Percentiles rank a stretch among this genome's conserved stretches.
Conservation (phyloP, 1,140 invertebrate genomes). For the Lepidurus couesii region DNA sequence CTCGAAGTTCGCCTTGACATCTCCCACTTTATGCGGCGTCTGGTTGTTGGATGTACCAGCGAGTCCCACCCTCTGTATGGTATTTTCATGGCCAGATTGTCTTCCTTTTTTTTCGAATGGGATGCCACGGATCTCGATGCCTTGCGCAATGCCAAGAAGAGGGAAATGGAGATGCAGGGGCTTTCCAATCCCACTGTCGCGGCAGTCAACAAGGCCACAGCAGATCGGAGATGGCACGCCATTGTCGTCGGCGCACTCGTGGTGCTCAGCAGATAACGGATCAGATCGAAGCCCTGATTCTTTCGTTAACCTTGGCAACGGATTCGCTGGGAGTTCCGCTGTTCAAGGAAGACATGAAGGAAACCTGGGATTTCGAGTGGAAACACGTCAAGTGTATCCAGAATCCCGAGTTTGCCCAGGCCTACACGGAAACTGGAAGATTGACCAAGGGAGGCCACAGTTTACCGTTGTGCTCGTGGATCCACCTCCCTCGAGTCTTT, state of each 20-base stretch:
- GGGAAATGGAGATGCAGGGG: background rate
- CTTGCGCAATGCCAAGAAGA: constrained; percentile 12
- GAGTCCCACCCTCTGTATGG: too few species aligned
- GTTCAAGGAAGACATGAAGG: background rate
- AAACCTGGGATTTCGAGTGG: background rate
- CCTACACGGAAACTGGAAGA: too few species aligned
- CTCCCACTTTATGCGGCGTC: too few species aligned
- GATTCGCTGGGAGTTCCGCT: constrained; percentile 22
- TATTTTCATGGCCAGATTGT: too few species aligned
- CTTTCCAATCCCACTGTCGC: background rate
- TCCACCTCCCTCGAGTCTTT: too few species aligned
- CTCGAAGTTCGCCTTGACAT: background rate
- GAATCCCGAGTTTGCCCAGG: too few species aligned
- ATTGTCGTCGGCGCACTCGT: constrained; percentile 14
- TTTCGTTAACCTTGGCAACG: background rate
- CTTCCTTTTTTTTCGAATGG: too few species aligned
- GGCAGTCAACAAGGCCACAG: background rate
- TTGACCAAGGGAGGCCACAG: too few species aligned
- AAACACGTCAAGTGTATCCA: too few species aligned
- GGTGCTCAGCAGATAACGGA: background rate
- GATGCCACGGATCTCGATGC: too few species aligned
- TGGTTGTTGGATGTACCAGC: too few species aligned
- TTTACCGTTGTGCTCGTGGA: too few species aligned
- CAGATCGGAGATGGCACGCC: background rate
- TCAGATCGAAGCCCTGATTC: background rate